These are phyloP conservation scores for Sebastes hopkinsi DNA, from an alignment of 2,797 vertebrate genomes.

Conservation along the genomic window DNA sequence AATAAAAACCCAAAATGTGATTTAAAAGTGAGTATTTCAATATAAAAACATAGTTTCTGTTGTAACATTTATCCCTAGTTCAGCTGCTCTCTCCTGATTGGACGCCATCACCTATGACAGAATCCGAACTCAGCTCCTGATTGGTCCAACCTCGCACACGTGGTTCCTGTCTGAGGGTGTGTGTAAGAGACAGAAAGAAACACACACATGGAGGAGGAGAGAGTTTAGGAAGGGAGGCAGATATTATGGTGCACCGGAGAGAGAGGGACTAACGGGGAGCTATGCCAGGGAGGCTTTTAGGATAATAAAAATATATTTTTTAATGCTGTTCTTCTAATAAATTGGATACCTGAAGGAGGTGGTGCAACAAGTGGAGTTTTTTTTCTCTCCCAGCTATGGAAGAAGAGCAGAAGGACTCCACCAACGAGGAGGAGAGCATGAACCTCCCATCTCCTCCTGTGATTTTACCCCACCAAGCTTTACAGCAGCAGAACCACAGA, in stretches of 20 bases:
- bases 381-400: constrained; percentile 81
- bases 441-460: constrained; percentile 85
- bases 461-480: constrained; percentile 83
- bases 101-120: constrained; percentile 80
- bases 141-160: constrained; percentile 89
- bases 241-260: constrained; percentile 79
- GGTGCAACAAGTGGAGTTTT: constrained; percentile 82
- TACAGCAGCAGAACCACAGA: constrained; percentile 86
- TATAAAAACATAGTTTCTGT: too few relatives aligned
- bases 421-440: constrained; percentile 88
- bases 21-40: too few relatives aligned
- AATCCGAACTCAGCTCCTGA: constrained; percentile 62
- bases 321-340: constrained; percentile 59
- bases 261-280: constrained; percentile 69
- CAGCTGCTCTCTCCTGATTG: constrained; percentile 80
- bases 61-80: too few relatives aligned
- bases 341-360: constrained; percentile 72
- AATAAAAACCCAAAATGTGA: too few relatives aligned
- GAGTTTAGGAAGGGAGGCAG: constrained; percentile 89
- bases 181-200: constrained; percentile 73
- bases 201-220: constrained; percentile 70
- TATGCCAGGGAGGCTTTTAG: constrained; percentile 74
- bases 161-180: constrained; percentile 86
- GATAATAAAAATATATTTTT: background rate
- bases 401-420: constrained; percentile 89